These are phyloP conservation scores for Mamestra brassicae DNA, from an alignment of 2,888 invertebrate species.

Conservation along the genomic window DNA sequence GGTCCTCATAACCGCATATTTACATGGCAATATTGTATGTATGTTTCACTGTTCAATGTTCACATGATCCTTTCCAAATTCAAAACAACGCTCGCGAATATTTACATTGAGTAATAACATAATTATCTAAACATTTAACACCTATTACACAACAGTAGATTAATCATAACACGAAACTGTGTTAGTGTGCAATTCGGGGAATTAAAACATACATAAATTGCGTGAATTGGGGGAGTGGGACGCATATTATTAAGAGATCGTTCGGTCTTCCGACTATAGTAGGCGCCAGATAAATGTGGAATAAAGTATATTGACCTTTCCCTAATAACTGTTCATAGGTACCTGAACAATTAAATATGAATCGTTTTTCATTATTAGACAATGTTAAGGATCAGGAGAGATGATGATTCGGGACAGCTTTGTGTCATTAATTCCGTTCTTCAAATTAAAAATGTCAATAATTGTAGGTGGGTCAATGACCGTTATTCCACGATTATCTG, in stretches of 20 bases:
- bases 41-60: not conserved
- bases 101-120: conserved; percentile 52
- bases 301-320: too few species aligned
- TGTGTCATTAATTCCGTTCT: too few species aligned
- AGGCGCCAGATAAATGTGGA: too few species aligned
- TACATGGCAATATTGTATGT: not conserved
- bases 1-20: too few species aligned
- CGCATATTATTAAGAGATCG: conserved; percentile 62
- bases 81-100: conserved; percentile 12
- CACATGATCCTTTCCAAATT: conserved; percentile 1
- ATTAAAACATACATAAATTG: conserved; percentile 69
- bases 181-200: conserved; percentile 72
- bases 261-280: conserved; percentile 47
- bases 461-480: too few species aligned
- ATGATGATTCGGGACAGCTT: too few species aligned
- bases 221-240: conserved; percentile 78
- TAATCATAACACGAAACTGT: conserved; percentile 61
- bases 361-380: too few species aligned
- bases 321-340: too few species aligned
- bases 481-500: too few species aligned
- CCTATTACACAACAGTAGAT: conserved; percentile 43
- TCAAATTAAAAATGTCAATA: too few species aligned
- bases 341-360: too few species aligned
- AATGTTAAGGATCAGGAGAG: too few species aligned
- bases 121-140: conserved; percentile 54